Evolutionary conservation across 2,888 invertebrate species (phyloP).

Genomic region (Proisotoma minuta): DNA sequence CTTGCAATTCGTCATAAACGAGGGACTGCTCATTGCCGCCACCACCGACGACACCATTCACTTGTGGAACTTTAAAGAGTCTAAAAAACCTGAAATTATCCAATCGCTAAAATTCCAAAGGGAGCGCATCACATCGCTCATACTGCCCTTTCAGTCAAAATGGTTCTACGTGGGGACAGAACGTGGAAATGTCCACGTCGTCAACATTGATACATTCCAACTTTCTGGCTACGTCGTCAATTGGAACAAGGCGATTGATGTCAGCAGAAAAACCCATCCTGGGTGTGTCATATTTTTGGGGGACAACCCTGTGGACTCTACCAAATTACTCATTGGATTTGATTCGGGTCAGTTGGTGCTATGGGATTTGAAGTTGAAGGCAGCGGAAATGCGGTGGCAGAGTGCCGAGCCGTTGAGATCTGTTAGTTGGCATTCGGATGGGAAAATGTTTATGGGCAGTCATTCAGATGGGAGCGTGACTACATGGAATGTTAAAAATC

Average conservation of each 20-base stretch:
- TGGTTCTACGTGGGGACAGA: slow-evolving; percentile 97
- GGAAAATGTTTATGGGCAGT: slow-evolving; percentile 87
- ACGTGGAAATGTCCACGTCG: slow-evolving; percentile 94
- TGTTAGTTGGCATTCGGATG: slow-evolving; percentile 87
- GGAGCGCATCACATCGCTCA: slow-evolving; percentile 92
- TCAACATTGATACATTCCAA: slow-evolving; percentile 91
- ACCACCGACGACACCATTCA: slow-evolving; percentile 95
- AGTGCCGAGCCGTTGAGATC: slow-evolving; percentile 74
- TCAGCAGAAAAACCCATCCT: slow-evolving; percentile 94
- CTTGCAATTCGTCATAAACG: slow-evolving; percentile 91
- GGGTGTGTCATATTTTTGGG: slow-evolving; percentile 92
- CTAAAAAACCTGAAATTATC: slow-evolving; percentile 82
- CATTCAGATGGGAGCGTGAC: slow-evolving; percentile 93
- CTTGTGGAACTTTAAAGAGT: slow-evolving; percentile 92
- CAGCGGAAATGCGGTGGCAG: slow-evolving; percentile 78
- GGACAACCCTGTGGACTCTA: slow-evolving; percentile 93
- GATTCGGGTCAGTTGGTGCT: slow-evolving; percentile 89
- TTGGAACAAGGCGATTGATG: slow-evolving; percentile 99
- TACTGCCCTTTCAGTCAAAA: slow-evolving; percentile 93
- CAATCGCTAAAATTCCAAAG: slow-evolving; percentile 96
- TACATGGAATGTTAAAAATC: slow-evolving; percentile 79
- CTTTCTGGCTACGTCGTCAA: slow-evolving; percentile 98
- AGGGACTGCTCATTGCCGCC: slow-evolving; percentile 91
- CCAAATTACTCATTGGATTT: slow-evolving; percentile 93
- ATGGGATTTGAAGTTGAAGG: slow-evolving; percentile 88